Evolutionary conservation across 2,113 vertebrate species (phyloP).

Genomic region (Forbesichthys agassizii): DNA sequence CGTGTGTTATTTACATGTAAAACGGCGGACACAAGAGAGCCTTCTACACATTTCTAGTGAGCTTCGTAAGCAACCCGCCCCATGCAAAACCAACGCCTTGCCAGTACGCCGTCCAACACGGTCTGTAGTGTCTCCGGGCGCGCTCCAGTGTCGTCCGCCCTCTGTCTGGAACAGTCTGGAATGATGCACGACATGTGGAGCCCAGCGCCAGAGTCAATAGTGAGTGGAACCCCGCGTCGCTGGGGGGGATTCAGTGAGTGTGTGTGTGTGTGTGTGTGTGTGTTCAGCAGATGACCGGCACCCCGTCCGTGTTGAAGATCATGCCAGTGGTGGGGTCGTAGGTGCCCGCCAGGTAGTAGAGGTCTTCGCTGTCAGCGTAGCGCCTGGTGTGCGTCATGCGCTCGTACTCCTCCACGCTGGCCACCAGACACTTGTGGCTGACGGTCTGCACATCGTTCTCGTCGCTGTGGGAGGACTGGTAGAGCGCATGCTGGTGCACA

Average conservation of each 20-base stretch:
- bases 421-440: conserved; percentile 98
- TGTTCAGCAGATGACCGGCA: conserved; percentile 93
- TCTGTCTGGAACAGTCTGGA: too few species aligned
- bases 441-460: conserved; percentile 99
- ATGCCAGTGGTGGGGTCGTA: conserved; percentile 98
- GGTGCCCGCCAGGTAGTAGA: conserved; percentile 98
- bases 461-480: conserved; percentile 97
- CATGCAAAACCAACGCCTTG: neutral
- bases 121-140: conserved; percentile 50
- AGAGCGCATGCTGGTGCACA: conserved; percentile 86
- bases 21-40: conserved; percentile 11
- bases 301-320: conserved; percentile 97
- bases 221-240: too few species aligned
- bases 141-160: neutral
- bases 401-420: conserved; percentile 95
- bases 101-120: conserved; percentile 39
- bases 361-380: conserved; percentile 96
- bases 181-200: too few species aligned
- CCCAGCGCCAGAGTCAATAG: too few species aligned
- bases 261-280: conserved; percentile 1
- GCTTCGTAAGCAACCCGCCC: conserved; percentile 16
- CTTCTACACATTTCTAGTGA: neutral
- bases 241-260: neutral
- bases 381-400: conserved; percentile 97
- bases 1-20: conserved; percentile 51